Conservation (phyloP, 1,140 invertebrate species). For the Apis mellifera region Amel_HAv3.1 CM009936.2:12190501-12191000, state of each 20-base stretch:
- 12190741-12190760: constrained; percentile 3
- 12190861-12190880: constrained; percentile 87
- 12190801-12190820: constrained; percentile 62
- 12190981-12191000: constrained; percentile 80
- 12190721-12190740: neutral
- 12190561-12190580: neutral
- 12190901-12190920: constrained; percentile 92
- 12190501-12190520: too few relatives aligned
- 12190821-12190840: constrained; percentile 70
- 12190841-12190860: constrained; percentile 84
- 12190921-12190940: constrained; percentile 95
- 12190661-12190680: neutral
- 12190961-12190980: constrained; percentile 87
- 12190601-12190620: too few relatives aligned
- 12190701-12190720: neutral
- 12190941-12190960: constrained; percentile 97
- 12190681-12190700: constrained; percentile 7
- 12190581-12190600: neutral
- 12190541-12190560: neutral
- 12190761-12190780: neutral
- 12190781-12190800: neutral
- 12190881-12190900: constrained; percentile 91
- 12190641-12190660: constrained; percentile 15
- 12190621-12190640: too few relatives aligned
- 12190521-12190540: neutral